Evolutionary conservation across 30 jellyfish, hydroid and myxozoan genomes (phyloP).

Genomic region (Sanderia malayensis): DNA sequence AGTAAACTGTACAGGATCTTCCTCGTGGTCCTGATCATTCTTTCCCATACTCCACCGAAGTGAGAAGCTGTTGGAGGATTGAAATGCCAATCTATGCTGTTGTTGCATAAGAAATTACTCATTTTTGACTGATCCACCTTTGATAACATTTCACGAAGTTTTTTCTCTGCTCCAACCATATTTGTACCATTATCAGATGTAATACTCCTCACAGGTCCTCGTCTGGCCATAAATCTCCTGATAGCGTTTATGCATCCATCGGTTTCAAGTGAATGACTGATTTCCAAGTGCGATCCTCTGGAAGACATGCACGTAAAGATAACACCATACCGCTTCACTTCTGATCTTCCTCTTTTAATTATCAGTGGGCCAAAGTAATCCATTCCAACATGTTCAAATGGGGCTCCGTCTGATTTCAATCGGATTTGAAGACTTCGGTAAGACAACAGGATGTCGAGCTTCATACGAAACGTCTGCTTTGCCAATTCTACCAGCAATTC

Average conservation of each 20-base stretch:
- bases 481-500: conserved; percentile 1
- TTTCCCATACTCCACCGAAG: neutral
- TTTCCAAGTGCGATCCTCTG: conserved; percentile 16
- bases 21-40: neutral
- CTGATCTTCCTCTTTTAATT: neutral
- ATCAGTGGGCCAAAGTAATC: neutral
- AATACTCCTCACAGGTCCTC: conserved; percentile 37
- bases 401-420: conserved; percentile 34
- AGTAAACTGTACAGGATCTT: neutral
- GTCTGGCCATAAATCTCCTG: conserved; percentile 32
- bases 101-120: neutral
- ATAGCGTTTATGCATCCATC: conserved; percentile 22
- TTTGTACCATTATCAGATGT: neutral
- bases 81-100: neutral
- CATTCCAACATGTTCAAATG: conserved; percentile 24
- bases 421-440: conserved; percentile 31
- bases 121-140: neutral
- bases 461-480: conserved; percentile 22
- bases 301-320: conserved; percentile 7
- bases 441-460: conserved; percentile 48
- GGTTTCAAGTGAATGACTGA: neutral
- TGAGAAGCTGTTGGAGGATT: neutral
- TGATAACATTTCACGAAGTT: neutral
- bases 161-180: neutral
- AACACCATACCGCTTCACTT: neutral